phyloP scores from a whole-genome alignment of 2,113 vertebrate genomes.

The Taurulus bubalis region DNA sequence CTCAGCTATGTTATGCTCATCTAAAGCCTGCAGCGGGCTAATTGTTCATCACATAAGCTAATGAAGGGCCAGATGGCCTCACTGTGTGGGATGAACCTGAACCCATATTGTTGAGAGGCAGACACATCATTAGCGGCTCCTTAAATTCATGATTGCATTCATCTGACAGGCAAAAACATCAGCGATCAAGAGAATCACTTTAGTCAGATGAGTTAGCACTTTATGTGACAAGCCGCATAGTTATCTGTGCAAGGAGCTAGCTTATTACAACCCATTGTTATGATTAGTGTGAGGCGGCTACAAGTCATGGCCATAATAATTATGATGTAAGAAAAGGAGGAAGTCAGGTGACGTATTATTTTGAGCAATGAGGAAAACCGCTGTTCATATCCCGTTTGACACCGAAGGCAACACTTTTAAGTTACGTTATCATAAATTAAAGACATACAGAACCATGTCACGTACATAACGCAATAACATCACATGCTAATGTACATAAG shows the following conservation, averaged over 20 bases:
- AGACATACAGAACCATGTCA: not conserved
- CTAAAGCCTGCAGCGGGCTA: not conserved
- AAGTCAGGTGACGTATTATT: not conserved
- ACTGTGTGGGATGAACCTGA: not conserved
- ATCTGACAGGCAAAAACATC: no score
- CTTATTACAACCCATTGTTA: no score
- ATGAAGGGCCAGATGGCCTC: not conserved
- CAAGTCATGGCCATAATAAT: no score
- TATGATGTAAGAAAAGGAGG: not conserved
- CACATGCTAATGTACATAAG: no score
- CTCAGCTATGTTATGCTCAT: not conserved
- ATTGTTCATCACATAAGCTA: not conserved
- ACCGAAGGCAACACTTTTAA: not conserved
- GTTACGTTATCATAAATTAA: no score
- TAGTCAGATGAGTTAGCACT: not conserved
- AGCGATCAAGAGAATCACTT: not conserved
- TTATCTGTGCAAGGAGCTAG: no score
- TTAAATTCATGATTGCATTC: not conserved
- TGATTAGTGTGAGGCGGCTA: not conserved
- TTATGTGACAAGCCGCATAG: not conserved
- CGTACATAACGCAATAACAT: no score
- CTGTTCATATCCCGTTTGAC: not conserved
- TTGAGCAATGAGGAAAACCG: not conserved
- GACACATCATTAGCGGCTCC: not conserved
- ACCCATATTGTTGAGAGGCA: not conserved